phyloP scores from a whole-genome alignment of 2,113 vertebrate species.

The Nothobranchius furzeri region DNA sequence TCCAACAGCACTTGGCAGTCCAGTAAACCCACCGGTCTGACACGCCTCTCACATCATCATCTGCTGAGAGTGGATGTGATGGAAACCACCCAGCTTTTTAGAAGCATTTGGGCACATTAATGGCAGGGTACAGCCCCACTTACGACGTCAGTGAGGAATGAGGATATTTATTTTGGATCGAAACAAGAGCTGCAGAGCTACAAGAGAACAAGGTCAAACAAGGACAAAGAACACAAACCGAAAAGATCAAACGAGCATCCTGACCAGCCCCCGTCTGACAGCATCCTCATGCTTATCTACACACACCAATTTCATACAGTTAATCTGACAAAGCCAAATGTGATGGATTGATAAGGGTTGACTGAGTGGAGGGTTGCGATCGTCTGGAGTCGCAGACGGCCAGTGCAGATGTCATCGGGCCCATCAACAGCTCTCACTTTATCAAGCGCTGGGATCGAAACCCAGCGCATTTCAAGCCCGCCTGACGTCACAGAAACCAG shows the following conservation, averaged over 20 bases:
- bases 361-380: conserved; percentile 45
- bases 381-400: conserved; percentile 68
- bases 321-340: conserved; percentile 77
- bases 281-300: conserved; percentile 61
- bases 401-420: conserved; percentile 76
- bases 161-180: not conserved
- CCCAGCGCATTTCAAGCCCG: conserved; percentile 68
- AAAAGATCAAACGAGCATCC: conserved; percentile 15
- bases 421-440: conserved; percentile 68
- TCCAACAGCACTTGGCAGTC: conserved; percentile 77
- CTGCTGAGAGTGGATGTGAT: conserved; percentile 73
- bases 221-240: conserved; percentile 22
- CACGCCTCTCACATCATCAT: conserved; percentile 80
- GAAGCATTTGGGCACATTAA: conserved; percentile 32
- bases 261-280: conserved; percentile 34
- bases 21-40: conserved; percentile 59
- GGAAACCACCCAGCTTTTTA: conserved; percentile 74
- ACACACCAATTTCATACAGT: conserved; percentile 75
- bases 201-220: conserved; percentile 49
- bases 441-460: conserved; percentile 76
- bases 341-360: conserved; percentile 76
- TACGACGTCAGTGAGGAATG: not conserved
- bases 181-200: not conserved
- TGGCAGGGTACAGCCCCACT: not conserved
- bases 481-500: conserved; percentile 74